Conservation (phyloP, 2,113 vertebrate genomes). For the Lampris megalopsis region DNA sequence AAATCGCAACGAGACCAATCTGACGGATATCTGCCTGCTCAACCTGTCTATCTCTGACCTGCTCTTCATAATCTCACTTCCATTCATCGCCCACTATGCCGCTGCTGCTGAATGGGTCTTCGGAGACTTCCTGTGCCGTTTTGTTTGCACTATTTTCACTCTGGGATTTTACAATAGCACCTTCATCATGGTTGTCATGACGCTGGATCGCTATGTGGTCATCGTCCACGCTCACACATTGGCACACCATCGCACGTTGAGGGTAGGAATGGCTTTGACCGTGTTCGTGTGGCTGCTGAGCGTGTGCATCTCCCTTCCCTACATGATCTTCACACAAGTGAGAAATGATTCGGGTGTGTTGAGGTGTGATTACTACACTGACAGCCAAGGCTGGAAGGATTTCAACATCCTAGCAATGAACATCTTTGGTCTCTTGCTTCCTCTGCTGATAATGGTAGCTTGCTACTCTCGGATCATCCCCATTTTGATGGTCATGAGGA, state of each 20-base stretch:
- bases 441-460: slow-evolving; percentile 81
- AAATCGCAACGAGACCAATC: slow-evolving; percentile 76
- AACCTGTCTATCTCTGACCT: slow-evolving; percentile 90
- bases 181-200: slow-evolving; percentile 91
- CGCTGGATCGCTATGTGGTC: slow-evolving; percentile 87
- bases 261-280: slow-evolving; percentile 62
- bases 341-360: neutral
- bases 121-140: slow-evolving; percentile 82
- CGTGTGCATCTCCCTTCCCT: slow-evolving; percentile 75
- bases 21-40: slow-evolving; percentile 89
- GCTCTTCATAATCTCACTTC: slow-evolving; percentile 86
- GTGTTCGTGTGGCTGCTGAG: slow-evolving; percentile 72
- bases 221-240: slow-evolving; percentile 80
- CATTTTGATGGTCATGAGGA: slow-evolving; percentile 81
- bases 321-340: slow-evolving; percentile 75
- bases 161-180: slow-evolving; percentile 87
- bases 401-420: slow-evolving; percentile 78
- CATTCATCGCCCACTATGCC: slow-evolving; percentile 81
- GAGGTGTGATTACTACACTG: slow-evolving; percentile 56
- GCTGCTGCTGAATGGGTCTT: slow-evolving; percentile 81
- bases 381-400: slow-evolving; percentile 57
- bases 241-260: slow-evolving; percentile 72
- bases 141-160: slow-evolving; percentile 76
- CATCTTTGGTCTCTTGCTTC: slow-evolving; percentile 86
- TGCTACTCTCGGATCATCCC: slow-evolving; percentile 87